A percentile compares a stretch with the other conserved stretches of the same genome.
Evolutionary conservation across 2,888 invertebrate genomes (phyloP).

Genomic region (Cacoxenus indagator): DNA sequence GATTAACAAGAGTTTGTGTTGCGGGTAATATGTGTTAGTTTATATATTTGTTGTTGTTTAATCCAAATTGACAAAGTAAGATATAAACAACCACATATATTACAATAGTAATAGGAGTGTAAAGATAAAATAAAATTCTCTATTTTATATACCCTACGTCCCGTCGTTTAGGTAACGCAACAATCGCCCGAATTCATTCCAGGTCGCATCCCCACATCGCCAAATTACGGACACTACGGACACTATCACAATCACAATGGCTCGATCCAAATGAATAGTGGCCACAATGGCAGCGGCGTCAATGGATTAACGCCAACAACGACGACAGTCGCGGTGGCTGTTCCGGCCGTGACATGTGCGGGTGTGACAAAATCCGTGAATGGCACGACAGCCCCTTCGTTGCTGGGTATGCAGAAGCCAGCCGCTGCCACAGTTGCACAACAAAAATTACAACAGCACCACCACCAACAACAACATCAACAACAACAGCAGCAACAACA

Average conservation of each 20-base stretch:
- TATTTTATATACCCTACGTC: background rate
- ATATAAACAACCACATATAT: background rate
- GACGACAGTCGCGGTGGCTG: constrained; percentile 38
- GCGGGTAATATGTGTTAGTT: too few species aligned
- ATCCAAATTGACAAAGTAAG: too few species aligned
- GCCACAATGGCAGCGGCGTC: constrained; percentile 57
- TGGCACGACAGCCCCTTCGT: constrained; percentile 48
- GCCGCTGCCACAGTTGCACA: constrained; percentile 61
- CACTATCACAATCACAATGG: constrained; percentile 67
- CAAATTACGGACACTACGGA: constrained; percentile 69
- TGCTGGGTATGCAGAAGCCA: constrained; percentile 64
- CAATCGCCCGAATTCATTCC: constrained; percentile 74
- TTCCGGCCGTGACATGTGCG: constrained; percentile 39
- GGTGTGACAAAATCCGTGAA: constrained; percentile 49
- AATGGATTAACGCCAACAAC: constrained; percentile 56
- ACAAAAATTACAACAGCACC: constrained; percentile 57
- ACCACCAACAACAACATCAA: constrained; percentile 50
- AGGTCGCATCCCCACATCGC: constrained; percentile 69
- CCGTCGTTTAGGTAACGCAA: constrained; percentile 71
- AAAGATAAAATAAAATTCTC: background rate
- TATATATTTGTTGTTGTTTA: too few species aligned
- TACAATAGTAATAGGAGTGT: background rate
- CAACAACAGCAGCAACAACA: constrained; percentile 51
- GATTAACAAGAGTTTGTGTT: too few species aligned
- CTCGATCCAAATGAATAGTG: constrained; percentile 65